Conservation (phyloP, 2,888 invertebrate species). For the Andrena flavipes region DNA sequence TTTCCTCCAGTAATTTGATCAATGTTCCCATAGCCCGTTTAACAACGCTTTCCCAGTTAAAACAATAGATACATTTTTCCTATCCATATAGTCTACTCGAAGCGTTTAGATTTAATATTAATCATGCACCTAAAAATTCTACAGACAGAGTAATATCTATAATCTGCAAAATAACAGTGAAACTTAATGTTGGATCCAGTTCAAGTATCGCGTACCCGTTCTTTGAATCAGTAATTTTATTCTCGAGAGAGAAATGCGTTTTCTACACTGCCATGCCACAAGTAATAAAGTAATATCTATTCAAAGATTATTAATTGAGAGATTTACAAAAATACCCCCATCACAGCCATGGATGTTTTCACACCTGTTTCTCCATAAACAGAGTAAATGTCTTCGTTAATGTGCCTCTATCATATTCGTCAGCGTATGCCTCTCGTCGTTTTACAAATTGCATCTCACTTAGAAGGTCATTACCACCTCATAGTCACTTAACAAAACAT, state of each 20-base stretch:
- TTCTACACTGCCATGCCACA: no score
- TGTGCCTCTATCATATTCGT: background rate
- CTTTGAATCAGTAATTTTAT: no score
- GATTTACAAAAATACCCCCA: background rate
- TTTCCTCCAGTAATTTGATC: slow-evolving; percentile 45
- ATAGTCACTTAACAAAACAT: background rate
- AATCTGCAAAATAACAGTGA: background rate
- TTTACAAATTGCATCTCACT: background rate
- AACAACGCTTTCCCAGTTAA: slow-evolving; percentile 1
- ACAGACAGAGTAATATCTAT: background rate
- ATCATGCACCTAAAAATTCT: background rate
- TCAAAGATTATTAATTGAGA: background rate
- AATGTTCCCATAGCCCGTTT: slow-evolving; percentile 7
- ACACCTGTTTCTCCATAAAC: background rate
- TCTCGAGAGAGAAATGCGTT: no score
- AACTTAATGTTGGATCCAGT: background rate
- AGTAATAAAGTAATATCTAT: background rate
- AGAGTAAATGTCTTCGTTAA: background rate
- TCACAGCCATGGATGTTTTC: background rate
- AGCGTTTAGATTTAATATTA: background rate
- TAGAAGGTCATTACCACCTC: background rate
- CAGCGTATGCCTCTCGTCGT: background rate
- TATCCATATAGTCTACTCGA: background rate
- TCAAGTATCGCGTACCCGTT: no score
- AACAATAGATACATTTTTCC: slow-evolving; percentile 7